Evolutionary conservation across 2,113 vertebrate genomes (phyloP).

Genomic region (Hypanus sabinus): DNA sequence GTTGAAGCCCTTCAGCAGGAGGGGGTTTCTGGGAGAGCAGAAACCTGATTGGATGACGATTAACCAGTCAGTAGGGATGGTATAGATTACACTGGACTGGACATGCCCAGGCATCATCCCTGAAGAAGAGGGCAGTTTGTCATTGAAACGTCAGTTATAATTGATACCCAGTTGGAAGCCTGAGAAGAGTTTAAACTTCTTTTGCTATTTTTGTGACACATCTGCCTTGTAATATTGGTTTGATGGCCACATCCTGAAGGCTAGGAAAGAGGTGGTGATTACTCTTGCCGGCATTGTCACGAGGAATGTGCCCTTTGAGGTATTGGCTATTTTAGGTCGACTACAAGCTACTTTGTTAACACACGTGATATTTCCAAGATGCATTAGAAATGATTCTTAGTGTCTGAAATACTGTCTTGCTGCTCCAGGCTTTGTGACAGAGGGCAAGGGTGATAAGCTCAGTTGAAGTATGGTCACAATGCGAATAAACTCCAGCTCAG

Average conservation of each 20-base stretch:
- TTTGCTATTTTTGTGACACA: not conserved
- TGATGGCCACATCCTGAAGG: not conserved
- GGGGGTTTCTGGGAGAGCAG: too few species aligned
- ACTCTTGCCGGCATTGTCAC: not conserved
- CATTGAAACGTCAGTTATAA: too few species aligned
- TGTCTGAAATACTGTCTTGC: not conserved
- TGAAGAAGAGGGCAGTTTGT: too few species aligned
- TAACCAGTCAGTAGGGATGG: too few species aligned
- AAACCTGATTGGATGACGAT: too few species aligned
- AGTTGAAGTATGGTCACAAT: not conserved
- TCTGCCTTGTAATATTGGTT: not conserved
- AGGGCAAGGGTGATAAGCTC: not conserved
- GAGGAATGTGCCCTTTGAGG: not conserved
- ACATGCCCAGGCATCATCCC: too few species aligned
- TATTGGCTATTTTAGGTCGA: too few species aligned
- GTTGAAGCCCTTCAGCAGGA: too few species aligned
- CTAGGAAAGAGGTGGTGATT: not conserved
- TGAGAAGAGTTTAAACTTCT: not conserved
- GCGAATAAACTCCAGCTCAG: not conserved
- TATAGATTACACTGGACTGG: too few species aligned
- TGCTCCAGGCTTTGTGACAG: not conserved
- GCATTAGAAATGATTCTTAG: not conserved
- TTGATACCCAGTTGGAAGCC: too few species aligned
- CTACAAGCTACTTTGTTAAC: too few species aligned
- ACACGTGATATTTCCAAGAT: too few species aligned